Conservation (phyloP, 1,140 invertebrate genomes). For the Melipona quadrifasciata region DNA sequence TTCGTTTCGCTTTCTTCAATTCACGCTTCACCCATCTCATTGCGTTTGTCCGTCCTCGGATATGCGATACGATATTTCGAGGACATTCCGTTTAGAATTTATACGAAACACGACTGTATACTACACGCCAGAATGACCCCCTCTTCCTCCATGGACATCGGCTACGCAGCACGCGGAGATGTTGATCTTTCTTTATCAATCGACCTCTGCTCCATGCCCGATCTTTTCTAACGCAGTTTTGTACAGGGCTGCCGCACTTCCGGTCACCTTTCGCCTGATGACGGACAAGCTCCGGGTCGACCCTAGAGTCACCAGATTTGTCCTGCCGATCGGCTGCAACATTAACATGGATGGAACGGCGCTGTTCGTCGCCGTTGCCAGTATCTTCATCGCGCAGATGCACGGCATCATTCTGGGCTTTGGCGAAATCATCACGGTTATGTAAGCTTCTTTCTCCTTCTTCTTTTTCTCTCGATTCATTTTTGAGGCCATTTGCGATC, state of each 20-base stretch:
- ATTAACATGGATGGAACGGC: conserved; percentile 98
- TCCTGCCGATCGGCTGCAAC: conserved; percentile 94
- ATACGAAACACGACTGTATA: conserved; percentile 10
- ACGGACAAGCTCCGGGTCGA: conserved; percentile 95
- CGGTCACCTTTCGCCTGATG: conserved; percentile 96
- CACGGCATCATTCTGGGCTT: conserved; percentile 90
- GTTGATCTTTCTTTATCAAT: conserved; percentile 38
- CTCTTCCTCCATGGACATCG: conserved; percentile 27
- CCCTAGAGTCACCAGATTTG: conserved; percentile 94
- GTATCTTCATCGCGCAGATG: conserved; percentile 96
- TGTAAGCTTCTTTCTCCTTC: conserved; percentile 82
- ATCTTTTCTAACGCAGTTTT: conserved; percentile 76
- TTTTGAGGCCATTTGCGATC: no score
- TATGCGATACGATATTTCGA: background rate
- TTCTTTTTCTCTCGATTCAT: conserved; percentile 42
- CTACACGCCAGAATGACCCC: conserved; percentile 77
- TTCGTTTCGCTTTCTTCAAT: conserved; percentile 5
- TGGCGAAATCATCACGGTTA: conserved; percentile 90
- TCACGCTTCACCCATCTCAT: background rate
- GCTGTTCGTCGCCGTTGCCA: conserved; percentile 93
- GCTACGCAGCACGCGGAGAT: conserved; percentile 36
- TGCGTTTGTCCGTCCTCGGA: background rate
- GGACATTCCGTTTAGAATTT: background rate
- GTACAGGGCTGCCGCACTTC: conserved; percentile 94
- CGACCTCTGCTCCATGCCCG: conserved; percentile 57